Conservation (phyloP, 1,140 invertebrate genomes). For the Cryptotermes secundus region DNA sequence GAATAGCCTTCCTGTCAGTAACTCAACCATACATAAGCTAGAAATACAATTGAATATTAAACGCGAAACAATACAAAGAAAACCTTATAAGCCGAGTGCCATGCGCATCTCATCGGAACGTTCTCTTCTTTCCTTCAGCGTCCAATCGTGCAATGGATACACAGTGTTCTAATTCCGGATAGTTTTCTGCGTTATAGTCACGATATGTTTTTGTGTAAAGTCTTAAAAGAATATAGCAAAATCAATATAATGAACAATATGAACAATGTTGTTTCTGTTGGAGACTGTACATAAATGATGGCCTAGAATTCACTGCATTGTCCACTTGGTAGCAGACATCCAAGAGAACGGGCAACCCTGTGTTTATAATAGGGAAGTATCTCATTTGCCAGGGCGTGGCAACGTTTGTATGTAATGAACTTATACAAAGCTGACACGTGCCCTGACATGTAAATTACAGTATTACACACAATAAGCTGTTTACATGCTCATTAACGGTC, state of each 20-base stretch:
- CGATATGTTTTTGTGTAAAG: too few species aligned
- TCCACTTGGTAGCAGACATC: neutral
- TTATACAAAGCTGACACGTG: constrained; percentile 15
- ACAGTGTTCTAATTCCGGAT: too few species aligned
- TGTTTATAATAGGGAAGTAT: constrained; percentile 2
- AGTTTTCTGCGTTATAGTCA: too few species aligned
- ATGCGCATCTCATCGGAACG: too few species aligned
- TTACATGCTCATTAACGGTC: neutral
- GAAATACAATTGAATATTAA: too few species aligned
- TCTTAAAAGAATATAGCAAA: too few species aligned
- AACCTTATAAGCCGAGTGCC: too few species aligned
- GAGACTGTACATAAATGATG: neutral
- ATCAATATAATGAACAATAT: neutral
- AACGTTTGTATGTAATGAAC: constrained; percentile 13
- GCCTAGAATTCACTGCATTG: neutral
- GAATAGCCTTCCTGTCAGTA: too few species aligned
- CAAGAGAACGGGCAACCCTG: neutral
- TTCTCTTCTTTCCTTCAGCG: too few species aligned
- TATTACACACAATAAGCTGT: constrained; percentile 12
- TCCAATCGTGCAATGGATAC: too few species aligned
- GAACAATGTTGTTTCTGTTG: neutral
- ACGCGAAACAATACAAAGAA: too few species aligned
- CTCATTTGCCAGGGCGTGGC: neutral
- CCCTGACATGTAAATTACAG: constrained; percentile 16
- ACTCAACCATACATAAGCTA: too few species aligned